Conservation (phyloP, 2,888 invertebrate genomes). For the Phragmatobia fuliginosa region DNA sequence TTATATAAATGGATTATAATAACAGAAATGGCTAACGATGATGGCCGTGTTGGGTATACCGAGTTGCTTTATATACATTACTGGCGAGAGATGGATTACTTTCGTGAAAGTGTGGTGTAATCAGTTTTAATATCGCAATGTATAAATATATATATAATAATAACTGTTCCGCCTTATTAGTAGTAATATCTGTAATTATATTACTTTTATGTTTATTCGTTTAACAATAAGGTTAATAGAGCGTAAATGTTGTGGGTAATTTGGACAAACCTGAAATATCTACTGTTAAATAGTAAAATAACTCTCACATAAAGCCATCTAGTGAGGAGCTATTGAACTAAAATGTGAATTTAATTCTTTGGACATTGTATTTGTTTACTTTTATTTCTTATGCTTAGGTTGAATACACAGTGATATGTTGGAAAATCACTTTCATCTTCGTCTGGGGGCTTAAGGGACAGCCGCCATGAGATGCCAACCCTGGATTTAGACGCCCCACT, state of each 20-base stretch:
- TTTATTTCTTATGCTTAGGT: background rate
- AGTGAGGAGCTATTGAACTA: background rate
- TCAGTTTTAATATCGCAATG: constrained; percentile 40
- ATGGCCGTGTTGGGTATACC: constrained; percentile 44
- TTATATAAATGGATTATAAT: constrained; percentile 61
- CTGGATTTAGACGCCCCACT: too few relatives aligned
- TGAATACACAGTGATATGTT: background rate
- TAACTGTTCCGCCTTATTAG: constrained; percentile 3
- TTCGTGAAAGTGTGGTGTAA: constrained; percentile 55
- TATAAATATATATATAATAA: too few relatives aligned
- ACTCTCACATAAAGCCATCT: background rate
- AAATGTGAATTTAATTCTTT: background rate
- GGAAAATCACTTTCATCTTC: too few relatives aligned
- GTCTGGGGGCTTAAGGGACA: too few relatives aligned
- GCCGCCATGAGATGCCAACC: too few relatives aligned
- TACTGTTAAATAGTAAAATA: background rate
- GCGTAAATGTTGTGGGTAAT: background rate
- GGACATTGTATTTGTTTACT: background rate
- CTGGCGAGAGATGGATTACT: constrained; percentile 56
- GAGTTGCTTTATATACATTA: constrained; percentile 48
- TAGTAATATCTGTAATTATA: background rate
- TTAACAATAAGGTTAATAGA: background rate
- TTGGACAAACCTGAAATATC: background rate
- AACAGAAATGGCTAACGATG: constrained; percentile 64
- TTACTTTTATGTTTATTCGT: background rate